A percentile compares a stretch with the other conserved stretches of the same genome.
phyloP scores from a whole-genome alignment of 2,113 vertebrate species.

The Dasypus novemcinctus region DNA sequence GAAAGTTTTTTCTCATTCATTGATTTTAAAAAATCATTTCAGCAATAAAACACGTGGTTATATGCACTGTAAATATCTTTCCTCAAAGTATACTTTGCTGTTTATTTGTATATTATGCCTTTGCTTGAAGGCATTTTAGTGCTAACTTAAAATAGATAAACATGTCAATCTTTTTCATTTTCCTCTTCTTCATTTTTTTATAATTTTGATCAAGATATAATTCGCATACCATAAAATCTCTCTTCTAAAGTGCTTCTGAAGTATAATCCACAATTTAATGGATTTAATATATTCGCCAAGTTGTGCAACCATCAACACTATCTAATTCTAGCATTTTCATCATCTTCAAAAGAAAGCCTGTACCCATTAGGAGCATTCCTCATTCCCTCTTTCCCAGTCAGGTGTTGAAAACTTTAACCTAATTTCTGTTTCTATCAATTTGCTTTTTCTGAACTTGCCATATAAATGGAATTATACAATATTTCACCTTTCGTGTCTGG shows the following conservation, averaged over 20 bases:
- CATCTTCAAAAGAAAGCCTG: background rate
- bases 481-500: background rate
- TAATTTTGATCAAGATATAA: background rate
- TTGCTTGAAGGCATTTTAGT: no score
- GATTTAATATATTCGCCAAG: background rate
- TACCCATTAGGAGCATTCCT: no score
- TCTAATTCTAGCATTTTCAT: background rate
- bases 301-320: background rate
- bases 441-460: background rate
- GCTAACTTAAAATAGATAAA: background rate
- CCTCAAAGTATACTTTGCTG: no score
- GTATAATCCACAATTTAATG: background rate
- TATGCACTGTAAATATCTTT: no score
- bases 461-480: background rate
- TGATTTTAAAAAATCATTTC: no score
- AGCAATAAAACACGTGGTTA: no score
- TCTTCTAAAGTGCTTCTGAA: background rate
- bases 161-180: background rate
- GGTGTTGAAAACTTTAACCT: background rate
- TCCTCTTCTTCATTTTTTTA: background rate
- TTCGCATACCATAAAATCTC: background rate
- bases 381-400: background rate
- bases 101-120: no score
- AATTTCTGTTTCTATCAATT: background rate
- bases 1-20: no score